These are phyloP conservation scores for Myotis findleyi DNA, from an alignment of 2,797 vertebrate genomes.

Conservation along the genomic window DNA sequence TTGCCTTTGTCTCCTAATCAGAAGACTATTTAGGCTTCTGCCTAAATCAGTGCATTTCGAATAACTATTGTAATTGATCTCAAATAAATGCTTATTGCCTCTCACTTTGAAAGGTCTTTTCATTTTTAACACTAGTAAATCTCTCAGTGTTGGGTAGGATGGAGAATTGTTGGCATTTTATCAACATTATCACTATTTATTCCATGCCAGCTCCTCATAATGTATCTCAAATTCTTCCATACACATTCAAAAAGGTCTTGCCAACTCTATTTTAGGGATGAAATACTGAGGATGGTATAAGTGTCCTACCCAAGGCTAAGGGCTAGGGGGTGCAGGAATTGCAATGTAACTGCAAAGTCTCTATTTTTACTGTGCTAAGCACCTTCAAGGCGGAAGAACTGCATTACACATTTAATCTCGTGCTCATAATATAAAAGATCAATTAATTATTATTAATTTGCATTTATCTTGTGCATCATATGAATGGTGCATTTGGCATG, in stretches of 20 bases:
- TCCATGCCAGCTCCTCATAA: not conserved
- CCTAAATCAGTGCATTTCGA: not conserved
- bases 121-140: not conserved
- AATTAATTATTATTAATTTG: constrained; percentile 47
- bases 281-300: not conserved
- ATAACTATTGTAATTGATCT: not conserved
- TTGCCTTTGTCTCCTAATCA: not conserved
- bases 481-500: constrained; percentile 27
- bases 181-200: not conserved
- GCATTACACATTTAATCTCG: not conserved
- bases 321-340: not conserved
- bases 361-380: not conserved
- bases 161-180: not conserved
- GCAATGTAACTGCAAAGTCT: not conserved
- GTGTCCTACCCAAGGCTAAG: not conserved
- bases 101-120: not conserved
- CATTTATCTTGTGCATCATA: not conserved
- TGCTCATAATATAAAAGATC: constrained; percentile 45
- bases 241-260: not conserved
- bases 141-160: not conserved
- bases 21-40: not conserved
- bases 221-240: not conserved
- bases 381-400: not conserved
- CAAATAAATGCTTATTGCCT: not conserved
- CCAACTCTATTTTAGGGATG: not conserved